Base-by-base conservation (phyloP, 2,797 vertebrate genomes). In the Sebastolobus alascanus region DNA sequence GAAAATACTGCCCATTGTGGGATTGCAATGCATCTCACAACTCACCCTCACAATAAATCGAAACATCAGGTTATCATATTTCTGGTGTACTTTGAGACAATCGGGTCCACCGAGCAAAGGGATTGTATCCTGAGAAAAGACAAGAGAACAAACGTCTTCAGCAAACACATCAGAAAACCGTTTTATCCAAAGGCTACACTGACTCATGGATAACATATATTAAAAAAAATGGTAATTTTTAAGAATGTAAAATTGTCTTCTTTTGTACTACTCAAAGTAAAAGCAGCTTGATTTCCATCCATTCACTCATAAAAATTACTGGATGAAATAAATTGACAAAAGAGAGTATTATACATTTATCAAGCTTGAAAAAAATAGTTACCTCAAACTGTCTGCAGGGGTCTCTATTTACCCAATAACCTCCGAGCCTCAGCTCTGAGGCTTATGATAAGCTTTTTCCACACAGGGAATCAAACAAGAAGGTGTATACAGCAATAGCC, bases 1-100 rank as follows among this genome's bases (percentile, higher is more conserved):
- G 29, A 67, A 84, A 73, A 69, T 9, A 68, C n/a, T 14, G 29
- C 3, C 14, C 4, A 29, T 9, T 18, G 11, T 68, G 37, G 22
- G 2, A 78, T 9, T 70, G 58, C 33, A 55, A 69, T 73, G n/a
- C 12, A 66, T 63, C 50, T 80, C 22, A 70, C 4, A 16, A 77
- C 94, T 95, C 92, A 97, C 98, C 96, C 96, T 96, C 72, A 94
- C 35, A 22, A 92, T 96, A 20, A 96, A 94, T 71, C 84, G 92
- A 86, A 99, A 95, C 71, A 99, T 92, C 77, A 99, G 93, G 87
- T 95, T 97, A 78, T 98, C 97, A 80, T 89, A 89, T 84, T 94
- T 97, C 83, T 95, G 96, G 16, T 96, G 95, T 71, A 97, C 90
- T 93, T 96, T 97, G 82, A 98, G 78, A 93, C 91, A 96, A 54